Evolutionary conservation across 2,113 vertebrate species (phyloP).

Genomic region (Coracopsis vasa): DNA sequence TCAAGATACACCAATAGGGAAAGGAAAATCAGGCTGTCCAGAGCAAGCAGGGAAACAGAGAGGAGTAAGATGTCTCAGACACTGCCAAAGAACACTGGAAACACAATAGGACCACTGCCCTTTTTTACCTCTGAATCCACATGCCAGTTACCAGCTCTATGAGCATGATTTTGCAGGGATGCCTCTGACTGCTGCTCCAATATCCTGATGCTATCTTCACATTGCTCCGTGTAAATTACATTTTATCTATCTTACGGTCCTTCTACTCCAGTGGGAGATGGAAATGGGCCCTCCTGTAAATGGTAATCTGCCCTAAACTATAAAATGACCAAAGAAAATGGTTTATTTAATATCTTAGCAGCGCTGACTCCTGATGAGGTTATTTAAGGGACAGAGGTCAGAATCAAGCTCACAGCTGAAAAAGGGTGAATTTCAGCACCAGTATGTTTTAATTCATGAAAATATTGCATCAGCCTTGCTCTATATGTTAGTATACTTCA

Average conservation of each 20-base stretch:
- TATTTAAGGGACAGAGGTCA: neutral
- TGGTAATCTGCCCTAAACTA: neutral
- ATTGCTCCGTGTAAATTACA: neutral
- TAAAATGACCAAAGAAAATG: neutral
- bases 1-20: fast-evolving
- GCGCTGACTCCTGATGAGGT: neutral
- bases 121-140: neutral
- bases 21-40: neutral
- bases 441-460: neutral
- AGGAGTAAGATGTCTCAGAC: neutral
- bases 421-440: neutral
- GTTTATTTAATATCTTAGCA: neutral
- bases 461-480: neutral
- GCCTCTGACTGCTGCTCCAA: neutral
- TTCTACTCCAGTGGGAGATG: neutral
- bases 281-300: neutral
- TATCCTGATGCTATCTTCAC: neutral
- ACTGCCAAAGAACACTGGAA: neutral
- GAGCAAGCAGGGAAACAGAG: neutral
- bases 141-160: neutral
- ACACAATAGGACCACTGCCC: neutral
- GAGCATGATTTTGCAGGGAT: neutral
- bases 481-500: neutral
- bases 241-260: neutral
- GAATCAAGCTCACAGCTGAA: neutral